Evolutionary conservation across 2,888 invertebrate genomes (phyloP).

Genomic region (Meteorus colon): DNA sequence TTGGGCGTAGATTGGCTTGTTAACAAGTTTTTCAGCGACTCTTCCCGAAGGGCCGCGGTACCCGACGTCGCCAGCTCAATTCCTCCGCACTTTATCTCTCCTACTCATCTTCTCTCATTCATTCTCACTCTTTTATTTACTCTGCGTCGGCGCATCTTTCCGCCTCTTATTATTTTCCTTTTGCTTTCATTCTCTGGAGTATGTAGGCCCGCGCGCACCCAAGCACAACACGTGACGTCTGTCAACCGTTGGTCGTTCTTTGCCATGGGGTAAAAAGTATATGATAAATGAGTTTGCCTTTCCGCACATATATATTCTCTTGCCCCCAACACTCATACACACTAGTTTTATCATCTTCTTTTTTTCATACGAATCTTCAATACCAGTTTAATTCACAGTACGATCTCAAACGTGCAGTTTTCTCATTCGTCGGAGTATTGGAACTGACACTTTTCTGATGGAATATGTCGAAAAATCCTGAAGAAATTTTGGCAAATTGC

Average conservation of each 20-base stretch:
- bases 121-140: constrained; percentile 5
- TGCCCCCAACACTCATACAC: constrained; percentile 19
- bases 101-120: constrained; percentile 21
- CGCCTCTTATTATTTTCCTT: constrained; percentile 36
- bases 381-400: constrained; percentile 39
- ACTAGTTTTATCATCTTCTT: constrained; percentile 27
- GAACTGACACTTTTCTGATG: too few relatives aligned
- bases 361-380: constrained; percentile 30
- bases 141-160: constrained; percentile 45
- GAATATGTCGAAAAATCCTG: too few relatives aligned
- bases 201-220: constrained; percentile 26
- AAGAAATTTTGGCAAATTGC: too few relatives aligned
- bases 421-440: too few relatives aligned
- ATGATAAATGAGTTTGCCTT: constrained; percentile 52
- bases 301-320: constrained; percentile 16
- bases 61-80: constrained; percentile 34
- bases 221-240: constrained; percentile 54
- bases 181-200: constrained; percentile 35
- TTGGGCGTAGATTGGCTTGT: constrained; percentile 60
- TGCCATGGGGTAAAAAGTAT: constrained; percentile 44
- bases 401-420: neutral
- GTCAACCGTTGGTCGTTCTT: constrained; percentile 46
- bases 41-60: constrained; percentile 43
- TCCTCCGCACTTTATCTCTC: neutral
- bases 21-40: constrained; percentile 62